Conservation (phyloP, 2,113 vertebrate species). For the Hassar affinis region DNA sequence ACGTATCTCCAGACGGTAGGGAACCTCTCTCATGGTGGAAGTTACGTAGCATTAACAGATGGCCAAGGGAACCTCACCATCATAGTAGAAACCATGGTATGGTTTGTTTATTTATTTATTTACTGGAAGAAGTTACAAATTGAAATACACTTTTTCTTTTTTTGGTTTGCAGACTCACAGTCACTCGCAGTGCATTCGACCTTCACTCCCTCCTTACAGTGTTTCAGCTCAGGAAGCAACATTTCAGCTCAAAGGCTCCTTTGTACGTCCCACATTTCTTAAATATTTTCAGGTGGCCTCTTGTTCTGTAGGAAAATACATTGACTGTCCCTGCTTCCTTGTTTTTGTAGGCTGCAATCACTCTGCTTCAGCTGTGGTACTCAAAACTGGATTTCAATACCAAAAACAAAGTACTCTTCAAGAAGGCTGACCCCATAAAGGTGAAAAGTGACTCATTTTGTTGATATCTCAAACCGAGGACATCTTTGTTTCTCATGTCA, state of each 20-base stretch:
- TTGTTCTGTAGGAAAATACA: background rate
- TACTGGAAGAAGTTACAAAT: constrained; percentile 1
- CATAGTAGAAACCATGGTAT: constrained; percentile 94
- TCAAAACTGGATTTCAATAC: constrained; percentile 79
- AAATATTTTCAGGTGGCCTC: background rate
- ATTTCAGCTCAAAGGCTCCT: constrained; percentile 86
- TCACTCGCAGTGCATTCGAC: constrained; percentile 86
- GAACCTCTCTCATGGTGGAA: constrained; percentile 84
- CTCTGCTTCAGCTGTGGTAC: constrained; percentile 83
- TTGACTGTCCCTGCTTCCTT: background rate
- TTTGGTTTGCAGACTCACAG: constrained; percentile 74
- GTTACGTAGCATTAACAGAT: constrained; percentile 91
- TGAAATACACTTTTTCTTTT: background rate
- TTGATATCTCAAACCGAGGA: too few species aligned
- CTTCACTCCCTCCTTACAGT: constrained; percentile 76
- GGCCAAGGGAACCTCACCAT: constrained; percentile 87
- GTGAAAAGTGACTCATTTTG: constrained; percentile 60
- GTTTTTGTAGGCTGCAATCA: constrained; percentile 70
- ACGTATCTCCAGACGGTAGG: constrained; percentile 87
- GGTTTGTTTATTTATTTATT: constrained; percentile 4
- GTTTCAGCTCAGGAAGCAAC: constrained; percentile 80
- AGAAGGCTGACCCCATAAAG: constrained; percentile 75
- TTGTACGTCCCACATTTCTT: constrained; percentile 79
- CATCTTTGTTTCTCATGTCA: background rate
- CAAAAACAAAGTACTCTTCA: constrained; percentile 74